Conservation (phyloP, 2,888 invertebrate species). For the Andrena fulva region DNA sequence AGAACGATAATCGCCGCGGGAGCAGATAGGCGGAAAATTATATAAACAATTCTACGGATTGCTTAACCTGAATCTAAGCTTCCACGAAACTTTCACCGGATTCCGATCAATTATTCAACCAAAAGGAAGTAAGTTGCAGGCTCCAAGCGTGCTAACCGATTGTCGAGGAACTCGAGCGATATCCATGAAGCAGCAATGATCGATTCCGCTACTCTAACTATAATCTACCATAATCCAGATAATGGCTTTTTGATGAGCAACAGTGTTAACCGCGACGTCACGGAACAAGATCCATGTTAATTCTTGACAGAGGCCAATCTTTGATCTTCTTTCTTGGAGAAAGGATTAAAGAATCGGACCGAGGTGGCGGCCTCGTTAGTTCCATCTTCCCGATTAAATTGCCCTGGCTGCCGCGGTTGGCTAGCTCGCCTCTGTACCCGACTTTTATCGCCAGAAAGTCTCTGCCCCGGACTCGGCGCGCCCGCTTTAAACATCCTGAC, state of each 20-base stretch:
- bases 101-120: not conserved
- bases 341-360: conserved; percentile 50
- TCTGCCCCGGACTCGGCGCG: not conserved
- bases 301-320: conserved; percentile 23
- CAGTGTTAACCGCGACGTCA: conserved; percentile 22
- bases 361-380: conserved; percentile 48
- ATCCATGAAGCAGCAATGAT: not conserved
- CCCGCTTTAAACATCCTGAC: not conserved
- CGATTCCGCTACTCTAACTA: no score
- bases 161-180: not conserved
- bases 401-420: conserved; percentile 37
- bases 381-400: conserved; percentile 69
- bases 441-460: conserved; percentile 29
- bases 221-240: conserved; percentile 25
- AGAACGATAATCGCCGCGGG: conserved; percentile 28
- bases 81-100: not conserved
- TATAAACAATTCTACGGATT: conserved; percentile 6
- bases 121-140: not conserved
- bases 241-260: not conserved
- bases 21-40: conserved; percentile 25
- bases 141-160: not conserved
- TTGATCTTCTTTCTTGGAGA: conserved; percentile 12
- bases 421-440: conserved; percentile 13
- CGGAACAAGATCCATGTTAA: conserved; percentile 39
- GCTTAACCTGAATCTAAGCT: conserved; percentile 33